Conservation (phyloP, 2,888 invertebrate genomes). For the Asteroscopus sphinx region DNA sequence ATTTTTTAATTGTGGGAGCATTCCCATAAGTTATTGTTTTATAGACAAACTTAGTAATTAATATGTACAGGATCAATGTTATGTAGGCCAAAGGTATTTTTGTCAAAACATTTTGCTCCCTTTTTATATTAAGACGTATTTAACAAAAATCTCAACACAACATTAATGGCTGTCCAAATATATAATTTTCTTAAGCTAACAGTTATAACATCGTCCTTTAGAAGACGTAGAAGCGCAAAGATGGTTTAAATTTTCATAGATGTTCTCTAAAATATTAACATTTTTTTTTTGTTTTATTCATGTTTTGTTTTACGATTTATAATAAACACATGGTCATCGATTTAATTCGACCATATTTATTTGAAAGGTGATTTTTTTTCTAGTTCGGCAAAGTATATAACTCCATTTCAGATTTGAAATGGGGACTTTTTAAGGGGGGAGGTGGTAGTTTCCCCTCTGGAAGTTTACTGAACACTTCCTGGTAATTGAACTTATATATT, state of each 20-base stretch:
- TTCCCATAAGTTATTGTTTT: conserved; percentile 30
- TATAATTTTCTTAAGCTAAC: conserved; percentile 43
- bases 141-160: conserved; percentile 40
- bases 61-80: conserved; percentile 44
- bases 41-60: conserved; percentile 38
- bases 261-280: conserved; percentile 33
- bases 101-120: conserved; percentile 42
- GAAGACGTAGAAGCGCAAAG: conserved; percentile 52
- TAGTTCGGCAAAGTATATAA: conserved; percentile 45
- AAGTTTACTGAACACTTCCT: conserved; percentile 42
- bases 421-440: conserved; percentile 27
- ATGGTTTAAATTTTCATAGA: conserved; percentile 42
- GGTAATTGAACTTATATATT: conserved; percentile 46
- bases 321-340: conserved; percentile 50
- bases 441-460: conserved; percentile 24
- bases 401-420: conserved; percentile 44
- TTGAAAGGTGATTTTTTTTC: conserved; percentile 45
- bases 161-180: conserved; percentile 35
- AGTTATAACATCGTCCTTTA: conserved; percentile 35
- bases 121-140: conserved; percentile 15
- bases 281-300: conserved; percentile 39
- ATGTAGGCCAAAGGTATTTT: conserved; percentile 60
- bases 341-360: conserved; percentile 50
- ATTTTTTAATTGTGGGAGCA: conserved; percentile 55
- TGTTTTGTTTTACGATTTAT: conserved; percentile 50